Evolutionary conservation across 2,113 vertebrate genomes (phyloP).

Genomic region (Lepisosteus oculatus): DNA sequence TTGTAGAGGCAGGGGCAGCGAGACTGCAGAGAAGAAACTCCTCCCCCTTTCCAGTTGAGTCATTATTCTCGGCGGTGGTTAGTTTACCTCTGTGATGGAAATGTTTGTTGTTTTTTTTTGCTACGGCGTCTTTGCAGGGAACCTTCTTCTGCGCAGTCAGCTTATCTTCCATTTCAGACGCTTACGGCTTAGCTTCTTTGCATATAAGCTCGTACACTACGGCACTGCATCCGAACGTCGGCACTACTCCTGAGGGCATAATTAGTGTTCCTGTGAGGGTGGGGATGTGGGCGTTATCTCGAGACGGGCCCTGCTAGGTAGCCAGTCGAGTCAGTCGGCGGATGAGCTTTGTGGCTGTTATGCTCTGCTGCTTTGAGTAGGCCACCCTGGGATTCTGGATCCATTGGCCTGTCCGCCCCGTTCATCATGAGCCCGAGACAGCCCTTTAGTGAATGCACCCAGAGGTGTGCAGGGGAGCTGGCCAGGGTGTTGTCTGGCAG

Average conservation of each 20-base stretch:
- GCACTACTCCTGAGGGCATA: no score
- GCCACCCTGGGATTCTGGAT: neutral
- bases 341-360: neutral
- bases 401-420: neutral
- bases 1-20: slow-evolving; percentile 41
- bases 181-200: no score
- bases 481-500: neutral
- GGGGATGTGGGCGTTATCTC: no score
- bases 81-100: no score
- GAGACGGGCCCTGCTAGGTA: no score
- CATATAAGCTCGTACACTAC: no score
- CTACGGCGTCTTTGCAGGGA: neutral
- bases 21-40: slow-evolving; percentile 24
- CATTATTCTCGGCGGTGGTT: no score
- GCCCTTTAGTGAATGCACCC: neutral
- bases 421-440: neutral
- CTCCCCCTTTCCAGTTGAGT: neutral
- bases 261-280: no score
- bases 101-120: slow-evolving; percentile 28
- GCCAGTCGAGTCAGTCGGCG: no score
- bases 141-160: no score
- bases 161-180: no score
- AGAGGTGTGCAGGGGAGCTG: neutral
- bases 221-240: no score
- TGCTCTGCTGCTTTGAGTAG: neutral